These are phyloP conservation scores for Xenopus borealis DNA, from an alignment of 2,113 vertebrate species.

Conservation along the genomic window DNA sequence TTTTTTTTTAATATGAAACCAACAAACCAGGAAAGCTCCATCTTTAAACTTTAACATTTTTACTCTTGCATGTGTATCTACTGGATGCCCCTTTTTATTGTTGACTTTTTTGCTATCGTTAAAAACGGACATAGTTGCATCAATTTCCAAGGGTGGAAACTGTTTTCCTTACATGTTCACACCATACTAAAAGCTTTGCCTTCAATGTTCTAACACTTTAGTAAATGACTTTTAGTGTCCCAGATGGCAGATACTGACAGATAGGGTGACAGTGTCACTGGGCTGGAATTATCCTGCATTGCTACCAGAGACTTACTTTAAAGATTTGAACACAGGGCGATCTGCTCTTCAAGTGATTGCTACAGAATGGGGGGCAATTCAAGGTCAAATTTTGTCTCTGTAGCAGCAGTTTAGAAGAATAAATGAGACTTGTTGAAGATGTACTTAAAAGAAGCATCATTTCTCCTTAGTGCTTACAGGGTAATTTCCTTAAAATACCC, in stretches of 20 bases:
- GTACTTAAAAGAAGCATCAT: conserved; percentile 8
- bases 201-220: conserved; percentile 36
- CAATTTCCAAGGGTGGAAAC: conserved; percentile 10
- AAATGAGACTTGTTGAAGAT: conserved; percentile 21
- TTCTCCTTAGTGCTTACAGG: not conserved
- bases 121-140: conserved; percentile 15
- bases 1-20: no score
- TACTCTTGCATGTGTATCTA: no score
- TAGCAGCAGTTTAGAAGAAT: conserved; percentile 4
- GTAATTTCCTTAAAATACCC: not conserved
- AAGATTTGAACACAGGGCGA: conserved; percentile 29
- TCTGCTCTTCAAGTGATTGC: conserved; percentile 21
- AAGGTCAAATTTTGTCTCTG: conserved; percentile 33
- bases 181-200: conserved; percentile 19
- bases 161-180: conserved; percentile 13
- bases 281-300: conserved; percentile 38
- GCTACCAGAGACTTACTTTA: conserved; percentile 26
- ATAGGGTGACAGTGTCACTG: conserved; percentile 36
- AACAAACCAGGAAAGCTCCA: no score
- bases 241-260: conserved; percentile 34
- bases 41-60: no score
- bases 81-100: not conserved
- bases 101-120: not conserved
- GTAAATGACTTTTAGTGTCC: conserved; percentile 40
- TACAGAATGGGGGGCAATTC: conserved; percentile 35